Evolutionary conservation across 1,140 invertebrate species (phyloP), one percentile per base, ranked within the genome.

Genomic region (Magallana ariakensis): DNA sequence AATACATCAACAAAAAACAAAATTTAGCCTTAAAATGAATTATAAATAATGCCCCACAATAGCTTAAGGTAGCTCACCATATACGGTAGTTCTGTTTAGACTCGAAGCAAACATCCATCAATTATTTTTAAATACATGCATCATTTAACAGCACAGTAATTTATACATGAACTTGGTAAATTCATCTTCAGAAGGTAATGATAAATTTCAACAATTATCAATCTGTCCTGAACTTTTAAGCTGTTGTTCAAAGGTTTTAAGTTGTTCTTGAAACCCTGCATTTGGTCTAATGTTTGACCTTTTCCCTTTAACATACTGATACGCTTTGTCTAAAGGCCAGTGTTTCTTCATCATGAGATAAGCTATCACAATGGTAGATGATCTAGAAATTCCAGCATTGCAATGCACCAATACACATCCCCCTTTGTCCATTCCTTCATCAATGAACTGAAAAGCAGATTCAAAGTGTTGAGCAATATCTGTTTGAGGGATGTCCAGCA

Each of bases 401-500:
- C 94, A 94, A 70, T 94, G 93, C 10, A 94, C 93, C 33, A 94
- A 85, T 33, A 94, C 91, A 88, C 91, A 91, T 13, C 93, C 91
- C 33, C 53, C 56, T 11, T 22, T 75, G 58, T 85, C 93, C 97
- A 33, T 98, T 97, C 95, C 97, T 97, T 90, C 96, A 93, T 97
- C 97, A 93, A 99, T 99, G 95, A 99, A 99, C 93, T 97, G 97
- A 94, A 97, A 99, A 57, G 98, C 99, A 92, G 98, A 96, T 92
- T 99, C 98, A 97, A 98, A 99, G 93, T 98, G 97, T 93, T 97
- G 97, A 5, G 99, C 95, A 86, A 99, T 96, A 95, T 99, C 97
- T 82, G 98, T 99, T 94, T 98, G 98, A 93, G 99, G 98, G 92
- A 99, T 97, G 93, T 99, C 99, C 92, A 98, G 98, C 8, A 99